Percentiles rank a stretch among this genome's conserved stretches.
Conservation (phyloP, 2,888 invertebrate species). For the Allacma fusca region DNA sequence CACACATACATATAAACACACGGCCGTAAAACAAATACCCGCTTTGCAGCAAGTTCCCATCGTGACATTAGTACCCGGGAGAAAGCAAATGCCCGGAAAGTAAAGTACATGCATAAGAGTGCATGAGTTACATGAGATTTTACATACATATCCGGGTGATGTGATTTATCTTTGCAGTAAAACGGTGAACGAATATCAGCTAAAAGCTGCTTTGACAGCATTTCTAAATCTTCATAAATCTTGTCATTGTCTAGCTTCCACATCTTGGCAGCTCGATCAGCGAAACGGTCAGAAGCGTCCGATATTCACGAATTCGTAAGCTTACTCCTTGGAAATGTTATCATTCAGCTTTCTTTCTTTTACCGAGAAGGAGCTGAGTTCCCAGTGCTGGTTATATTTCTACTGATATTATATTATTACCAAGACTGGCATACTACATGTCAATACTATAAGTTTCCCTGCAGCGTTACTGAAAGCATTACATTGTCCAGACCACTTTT, state of each 20-base stretch:
- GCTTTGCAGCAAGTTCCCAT: neutral
- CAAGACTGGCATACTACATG: too few relatives aligned
- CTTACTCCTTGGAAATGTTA: too few relatives aligned
- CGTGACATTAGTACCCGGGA: conserved; percentile 22
- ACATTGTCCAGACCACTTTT: too few relatives aligned
- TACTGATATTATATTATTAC: too few relatives aligned
- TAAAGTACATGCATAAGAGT: neutral
- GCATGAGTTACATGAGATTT: neutral
- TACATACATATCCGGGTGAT: neutral
- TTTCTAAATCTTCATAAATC: conserved; percentile 24
- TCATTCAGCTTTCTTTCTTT: too few relatives aligned
- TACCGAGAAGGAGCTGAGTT: too few relatives aligned
- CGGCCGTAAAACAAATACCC: neutral
- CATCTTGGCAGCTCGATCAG: neutral
- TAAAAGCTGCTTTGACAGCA: neutral
- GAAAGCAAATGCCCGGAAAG: conserved; percentile 23
- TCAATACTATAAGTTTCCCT: too few relatives aligned
- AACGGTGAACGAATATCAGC: neutral
- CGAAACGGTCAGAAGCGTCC: neutral
- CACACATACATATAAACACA: neutral
- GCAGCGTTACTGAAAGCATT: too few relatives aligned
- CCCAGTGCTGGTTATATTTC: too few relatives aligned
- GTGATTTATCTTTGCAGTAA: conserved; percentile 20
- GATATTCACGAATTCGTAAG: too few relatives aligned
- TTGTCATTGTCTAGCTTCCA: neutral